Base-by-base conservation (phyloP, 2,797 vertebrate species). In the Lithobates sylvaticus region DNA sequence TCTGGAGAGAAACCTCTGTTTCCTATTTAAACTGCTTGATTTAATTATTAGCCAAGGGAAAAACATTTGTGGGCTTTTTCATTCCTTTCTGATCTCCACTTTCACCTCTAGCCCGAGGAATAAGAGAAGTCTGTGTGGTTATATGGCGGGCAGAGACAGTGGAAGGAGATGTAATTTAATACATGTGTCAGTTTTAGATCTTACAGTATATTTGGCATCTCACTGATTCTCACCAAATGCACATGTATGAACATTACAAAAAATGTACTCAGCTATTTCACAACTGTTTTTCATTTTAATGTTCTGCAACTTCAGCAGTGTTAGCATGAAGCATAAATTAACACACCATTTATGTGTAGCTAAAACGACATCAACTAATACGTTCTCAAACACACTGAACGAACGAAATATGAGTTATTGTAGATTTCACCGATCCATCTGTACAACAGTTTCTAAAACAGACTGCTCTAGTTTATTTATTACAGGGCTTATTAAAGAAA, bases 201-300 rank as follows among this genome's bases (percentile, higher is more conserved):
- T 72, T 71, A 61, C 76, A 76, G 65, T 34, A 68, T 76, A 77
- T 68, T 69, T 84, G 76, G 83, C 67, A 84, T 85, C 36, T 80
- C 12, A 42, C 26, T 72, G 34, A 39, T n/a, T 84, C 69, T 50
- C 76, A 47, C 81, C 44, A 76, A 76, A 68, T 74, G 68, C 18
- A 79, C 69, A 78, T 67, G 70, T 79, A 85, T 80, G 76, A 73
- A 85, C 84, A 74, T 80, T 79, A n/a, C 69, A 71, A 75, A 85
- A 75, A 77, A 78, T 84, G 75, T 84, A 61, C 34, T 42, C 29
- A 32, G 42, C 23, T 69, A 84, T 76, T 84, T 76, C 74, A 76
- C 42, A 76, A 76, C 64, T 36, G 73, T 8, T 82, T 18, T 76
- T 58, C 21, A 84, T 54, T 76, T 76, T 34, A 73, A 65, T 58